Conservation (phyloP, 2,888 invertebrate species). For the Branchinecta sandiegonensis region DNA sequence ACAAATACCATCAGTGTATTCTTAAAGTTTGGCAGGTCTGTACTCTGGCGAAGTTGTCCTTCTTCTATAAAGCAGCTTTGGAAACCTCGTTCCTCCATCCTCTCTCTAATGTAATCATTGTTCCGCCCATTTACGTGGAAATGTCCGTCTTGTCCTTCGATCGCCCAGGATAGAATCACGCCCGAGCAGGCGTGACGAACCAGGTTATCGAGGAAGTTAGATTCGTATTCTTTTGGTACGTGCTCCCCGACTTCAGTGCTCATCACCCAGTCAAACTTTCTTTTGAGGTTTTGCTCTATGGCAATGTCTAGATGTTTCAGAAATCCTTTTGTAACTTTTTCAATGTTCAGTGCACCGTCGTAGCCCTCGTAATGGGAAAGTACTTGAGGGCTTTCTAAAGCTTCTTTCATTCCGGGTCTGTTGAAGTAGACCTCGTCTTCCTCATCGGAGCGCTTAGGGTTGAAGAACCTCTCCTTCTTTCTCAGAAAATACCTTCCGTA, state of each 20-base stretch:
- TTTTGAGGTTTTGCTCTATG: background rate
- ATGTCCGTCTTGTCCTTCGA: background rate
- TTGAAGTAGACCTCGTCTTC: background rate
- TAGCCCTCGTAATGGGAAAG: conserved; percentile 13
- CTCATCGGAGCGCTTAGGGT: background rate
- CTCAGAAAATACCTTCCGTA: conserved; percentile 3
- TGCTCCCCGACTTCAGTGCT: background rate
- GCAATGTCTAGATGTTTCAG: background rate
- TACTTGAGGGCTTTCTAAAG: background rate
- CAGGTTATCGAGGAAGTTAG: background rate
- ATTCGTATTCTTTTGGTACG: background rate
- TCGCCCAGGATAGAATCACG: background rate
- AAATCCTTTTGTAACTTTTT: background rate
- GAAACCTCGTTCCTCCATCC: background rate
- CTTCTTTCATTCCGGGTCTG: background rate
- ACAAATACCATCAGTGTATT: background rate
- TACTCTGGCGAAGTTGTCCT: background rate
- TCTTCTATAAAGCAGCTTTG: background rate
- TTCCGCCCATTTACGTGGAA: background rate
- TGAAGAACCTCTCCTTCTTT: background rate
- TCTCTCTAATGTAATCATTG: background rate
- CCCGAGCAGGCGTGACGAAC: background rate
- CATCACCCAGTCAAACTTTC: background rate
- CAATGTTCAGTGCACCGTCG: background rate
- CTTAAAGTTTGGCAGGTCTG: background rate